These are phyloP conservation scores for Drosophila suboccidentalis DNA, from an alignment of 2,888 invertebrate species.

Conservation along the genomic window DNA sequence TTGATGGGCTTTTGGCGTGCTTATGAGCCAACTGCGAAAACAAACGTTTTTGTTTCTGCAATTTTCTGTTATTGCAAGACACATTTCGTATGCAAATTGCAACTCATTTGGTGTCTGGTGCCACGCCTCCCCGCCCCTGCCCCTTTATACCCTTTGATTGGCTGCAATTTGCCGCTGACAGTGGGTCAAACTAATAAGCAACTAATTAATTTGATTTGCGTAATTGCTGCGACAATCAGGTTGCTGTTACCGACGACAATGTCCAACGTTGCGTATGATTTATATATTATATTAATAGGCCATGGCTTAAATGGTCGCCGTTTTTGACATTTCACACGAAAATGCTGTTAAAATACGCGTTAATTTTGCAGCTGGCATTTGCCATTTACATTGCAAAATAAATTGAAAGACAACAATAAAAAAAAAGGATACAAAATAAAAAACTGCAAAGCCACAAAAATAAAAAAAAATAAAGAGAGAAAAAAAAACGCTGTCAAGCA, in stretches of 20 bases:
- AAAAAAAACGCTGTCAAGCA: constrained; percentile 54
- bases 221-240: constrained; percentile 41
- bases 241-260: not conserved
- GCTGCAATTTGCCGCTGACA: constrained; percentile 45
- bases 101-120: constrained; percentile 62
- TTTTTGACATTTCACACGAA: constrained; percentile 23
- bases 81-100: constrained; percentile 72
- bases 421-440: constrained; percentile 16
- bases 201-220: constrained; percentile 70
- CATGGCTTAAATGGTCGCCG: constrained; percentile 13
- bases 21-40: constrained; percentile 45
- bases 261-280: constrained; percentile 44
- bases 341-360: constrained; percentile 45
- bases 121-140: not conserved
- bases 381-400: constrained; percentile 42
- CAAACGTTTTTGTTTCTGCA: constrained; percentile 43
- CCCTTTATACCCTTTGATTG: not conserved
- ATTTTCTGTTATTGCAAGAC: constrained; percentile 50
- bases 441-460: constrained; percentile 45
- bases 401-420: constrained; percentile 13
- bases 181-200: constrained; percentile 75
- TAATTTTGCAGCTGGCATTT: constrained; percentile 52
- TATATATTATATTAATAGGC: constrained; percentile 43
- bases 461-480: constrained; percentile 8
- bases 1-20: constrained; percentile 75